These are phyloP conservation scores for Argopecten irradians DNA, from an alignment of 1,140 invertebrate species.

Conservation along the genomic window DNA sequence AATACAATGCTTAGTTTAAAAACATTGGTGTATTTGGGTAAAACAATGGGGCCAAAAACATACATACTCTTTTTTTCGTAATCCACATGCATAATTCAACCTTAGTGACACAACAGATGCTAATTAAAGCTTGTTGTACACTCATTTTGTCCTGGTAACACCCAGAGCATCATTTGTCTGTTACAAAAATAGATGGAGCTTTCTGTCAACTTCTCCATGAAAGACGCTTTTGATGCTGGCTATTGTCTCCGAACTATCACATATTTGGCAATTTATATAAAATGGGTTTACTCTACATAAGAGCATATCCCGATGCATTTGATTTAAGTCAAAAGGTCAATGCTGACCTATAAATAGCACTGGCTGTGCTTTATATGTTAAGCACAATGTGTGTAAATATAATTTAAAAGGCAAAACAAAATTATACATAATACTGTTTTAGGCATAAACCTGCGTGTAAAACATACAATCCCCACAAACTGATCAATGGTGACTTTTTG, in stretches of 20 bases:
- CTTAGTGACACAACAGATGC: neutral
- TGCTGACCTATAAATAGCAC: neutral
- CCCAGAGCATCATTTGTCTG: neutral
- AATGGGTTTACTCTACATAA: neutral
- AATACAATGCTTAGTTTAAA: too few species aligned
- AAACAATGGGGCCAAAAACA: too few species aligned
- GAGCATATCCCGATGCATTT: neutral
- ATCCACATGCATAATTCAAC: conserved; percentile 18
- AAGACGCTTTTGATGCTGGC: neutral
- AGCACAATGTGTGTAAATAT: conserved; percentile 22
- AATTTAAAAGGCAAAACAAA: neutral
- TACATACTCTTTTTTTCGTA: too few species aligned
- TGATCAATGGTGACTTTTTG: neutral
- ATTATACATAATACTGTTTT: conserved; percentile 16
- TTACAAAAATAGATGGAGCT: neutral
- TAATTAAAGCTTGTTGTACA: neutral
- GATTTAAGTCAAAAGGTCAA: conserved; percentile 8
- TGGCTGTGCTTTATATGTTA: neutral
- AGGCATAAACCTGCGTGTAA: neutral
- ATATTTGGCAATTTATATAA: neutral
- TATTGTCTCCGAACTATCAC: conserved; percentile 1
- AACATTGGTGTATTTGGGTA: too few species aligned
- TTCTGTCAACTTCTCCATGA: neutral
- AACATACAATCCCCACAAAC: conserved; percentile 12
- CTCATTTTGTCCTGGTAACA: neutral